phyloP scores from a whole-genome alignment of 2,888 invertebrate species.

The Tachina fera region DNA sequence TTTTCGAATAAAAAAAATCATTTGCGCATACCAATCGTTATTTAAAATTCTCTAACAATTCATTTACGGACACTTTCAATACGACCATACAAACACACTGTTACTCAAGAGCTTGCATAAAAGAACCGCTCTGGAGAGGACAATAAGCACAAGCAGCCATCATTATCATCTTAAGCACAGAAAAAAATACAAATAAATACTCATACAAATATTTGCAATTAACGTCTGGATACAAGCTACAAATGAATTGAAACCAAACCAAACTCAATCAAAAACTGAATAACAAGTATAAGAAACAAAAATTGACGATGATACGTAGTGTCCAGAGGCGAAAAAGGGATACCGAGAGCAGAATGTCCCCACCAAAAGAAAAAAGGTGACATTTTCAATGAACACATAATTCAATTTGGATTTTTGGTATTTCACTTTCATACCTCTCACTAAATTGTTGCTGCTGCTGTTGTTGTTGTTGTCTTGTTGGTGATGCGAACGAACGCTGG shows the following conservation, averaged over 20 bases:
- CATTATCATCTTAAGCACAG: conserved; percentile 59
- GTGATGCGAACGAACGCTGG: background rate
- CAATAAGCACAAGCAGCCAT: conserved; percentile 9
- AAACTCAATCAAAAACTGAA: conserved; percentile 47
- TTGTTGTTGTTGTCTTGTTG: background rate
- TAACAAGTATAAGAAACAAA: conserved; percentile 20
- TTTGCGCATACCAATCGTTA: conserved; percentile 72
- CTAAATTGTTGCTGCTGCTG: conserved; percentile 5
- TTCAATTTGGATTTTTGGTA: conserved; percentile 67
- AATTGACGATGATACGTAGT: conserved; percentile 1
- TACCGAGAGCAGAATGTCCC: background rate
- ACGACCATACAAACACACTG: conserved; percentile 24
- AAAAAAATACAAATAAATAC: conserved; percentile 30
- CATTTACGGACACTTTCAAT: conserved; percentile 71
- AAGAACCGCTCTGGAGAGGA: conserved; percentile 60
- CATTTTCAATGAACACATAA: conserved; percentile 70
- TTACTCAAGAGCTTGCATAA: conserved; percentile 23
- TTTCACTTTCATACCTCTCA: conserved; percentile 66
- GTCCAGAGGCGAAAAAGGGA: background rate
- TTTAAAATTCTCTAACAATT: conserved; percentile 75
- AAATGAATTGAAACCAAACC: conserved; percentile 43
- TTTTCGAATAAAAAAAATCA: conserved; percentile 66
- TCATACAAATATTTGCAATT: conserved; percentile 66
- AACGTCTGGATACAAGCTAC: conserved; percentile 55
- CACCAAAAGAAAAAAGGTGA: conserved; percentile 53